Conservation (phyloP, 2,797 vertebrate species). For the Pempheris klunzingeri region DNA sequence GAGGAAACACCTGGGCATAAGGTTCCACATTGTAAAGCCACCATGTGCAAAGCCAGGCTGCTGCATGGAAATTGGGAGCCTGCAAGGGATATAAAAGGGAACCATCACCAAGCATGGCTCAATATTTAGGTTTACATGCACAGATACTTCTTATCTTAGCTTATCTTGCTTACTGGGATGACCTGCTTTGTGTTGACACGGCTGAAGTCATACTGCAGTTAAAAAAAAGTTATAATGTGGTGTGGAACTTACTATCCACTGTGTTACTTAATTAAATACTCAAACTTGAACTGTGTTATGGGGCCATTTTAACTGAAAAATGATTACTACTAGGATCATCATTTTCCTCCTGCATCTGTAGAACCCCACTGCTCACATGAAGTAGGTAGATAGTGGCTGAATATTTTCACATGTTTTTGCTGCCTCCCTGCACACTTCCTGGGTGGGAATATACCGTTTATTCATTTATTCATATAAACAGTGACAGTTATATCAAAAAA, state of each 20-base stretch:
- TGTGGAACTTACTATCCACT: background rate
- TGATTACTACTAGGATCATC: background rate
- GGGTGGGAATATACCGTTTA: slow-evolving; percentile 10
- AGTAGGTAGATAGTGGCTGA: background rate
- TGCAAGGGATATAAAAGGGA: slow-evolving; percentile 7
- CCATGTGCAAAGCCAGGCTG: slow-evolving; percentile 51
- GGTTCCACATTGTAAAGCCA: slow-evolving; percentile 58
- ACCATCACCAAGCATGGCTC: background rate
- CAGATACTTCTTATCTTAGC: background rate
- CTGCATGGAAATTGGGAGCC: slow-evolving; percentile 27
- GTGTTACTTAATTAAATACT: background rate
- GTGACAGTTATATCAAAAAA: background rate
- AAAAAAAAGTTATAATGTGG: background rate
- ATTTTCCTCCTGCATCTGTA: slow-evolving; percentile 4
- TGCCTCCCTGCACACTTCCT: background rate
- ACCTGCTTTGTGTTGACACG: background rate
- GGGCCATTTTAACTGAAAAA: background rate
- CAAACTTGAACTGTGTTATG: background rate
- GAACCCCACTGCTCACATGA: slow-evolving; percentile 8
- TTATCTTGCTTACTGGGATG: background rate
- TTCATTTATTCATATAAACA: slow-evolving; percentile 26
- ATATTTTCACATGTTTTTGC: slow-evolving; percentile 2
- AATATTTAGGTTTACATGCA: background rate
- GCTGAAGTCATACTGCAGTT: background rate
- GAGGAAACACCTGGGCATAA: slow-evolving; percentile 71